A percentile compares a stretch with the other conserved stretches of the same genome.
phyloP scores from a whole-genome alignment of 2,113 vertebrate species.

The Sorex fumeus region DNA sequence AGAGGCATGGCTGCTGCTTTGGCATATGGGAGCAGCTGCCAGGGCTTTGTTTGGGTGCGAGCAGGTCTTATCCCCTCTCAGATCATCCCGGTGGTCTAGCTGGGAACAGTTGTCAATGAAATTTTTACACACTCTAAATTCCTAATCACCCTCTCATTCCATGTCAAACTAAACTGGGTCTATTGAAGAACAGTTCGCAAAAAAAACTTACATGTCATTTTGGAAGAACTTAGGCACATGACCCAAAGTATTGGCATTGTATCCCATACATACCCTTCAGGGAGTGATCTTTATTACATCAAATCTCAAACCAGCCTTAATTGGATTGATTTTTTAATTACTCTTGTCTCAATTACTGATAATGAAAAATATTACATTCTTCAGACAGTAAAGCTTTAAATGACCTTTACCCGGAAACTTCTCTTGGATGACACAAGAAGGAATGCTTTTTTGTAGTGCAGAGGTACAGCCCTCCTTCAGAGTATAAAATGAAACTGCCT shows the following conservation, averaged over 20 bases:
- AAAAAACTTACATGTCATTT: background rate
- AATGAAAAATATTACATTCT: background rate
- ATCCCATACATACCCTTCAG: background rate
- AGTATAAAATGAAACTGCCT: background rate
- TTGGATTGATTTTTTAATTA: background rate
- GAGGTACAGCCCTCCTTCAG: background rate
- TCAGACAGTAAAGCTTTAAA: background rate
- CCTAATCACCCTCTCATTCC: background rate
- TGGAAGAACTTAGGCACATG: background rate
- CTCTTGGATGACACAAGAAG: background rate
- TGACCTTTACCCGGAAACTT: background rate
- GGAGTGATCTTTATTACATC: background rate
- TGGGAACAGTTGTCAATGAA: no score
- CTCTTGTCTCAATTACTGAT: background rate
- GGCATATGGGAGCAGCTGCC: no score
- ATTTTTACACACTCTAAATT: background rate
- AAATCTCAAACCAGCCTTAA: background rate
- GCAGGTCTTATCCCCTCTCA: no score
- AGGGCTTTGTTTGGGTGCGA: no score
- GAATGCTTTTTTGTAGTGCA: background rate
- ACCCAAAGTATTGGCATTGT: background rate
- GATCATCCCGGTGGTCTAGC: no score
- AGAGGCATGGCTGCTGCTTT: no score
- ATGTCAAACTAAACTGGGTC: background rate
- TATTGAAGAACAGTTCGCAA: background rate